Evolutionary conservation across 2,888 invertebrate genomes (phyloP), one percentile per base, ranked within the genome.

Genomic region (Ellobium chinense): DNA sequence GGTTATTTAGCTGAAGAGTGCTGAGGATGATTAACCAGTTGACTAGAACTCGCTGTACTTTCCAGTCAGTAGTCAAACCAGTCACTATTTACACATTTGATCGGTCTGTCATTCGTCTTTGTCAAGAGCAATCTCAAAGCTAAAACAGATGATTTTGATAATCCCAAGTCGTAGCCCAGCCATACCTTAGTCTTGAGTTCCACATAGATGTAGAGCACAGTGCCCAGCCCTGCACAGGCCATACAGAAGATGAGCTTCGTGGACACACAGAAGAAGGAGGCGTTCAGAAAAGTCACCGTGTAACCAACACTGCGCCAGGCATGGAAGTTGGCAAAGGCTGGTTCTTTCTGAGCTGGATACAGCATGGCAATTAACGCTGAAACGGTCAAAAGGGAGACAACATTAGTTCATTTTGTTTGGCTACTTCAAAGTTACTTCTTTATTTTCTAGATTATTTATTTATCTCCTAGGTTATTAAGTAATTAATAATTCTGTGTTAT

Each of bases 261-360:
- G 14, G 83, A 81, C n/a, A 87, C 88, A 76, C 90, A 90, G 60
- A 89, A 78, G 69, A 86, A 86, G 54, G 75, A 84, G 54, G 88
- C 87, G 81, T 86, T 86, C 14, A 86, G 84, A 76, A 89, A 89
- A 12, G 87, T 87, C 29, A 89, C 74, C 27, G 88, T 87, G 79
- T 88, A 88, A 2, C 89, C 88, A 0, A 87, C 69, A 27, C 87
- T 86, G 63, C 87, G 87, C 86, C 88, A 88, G 0, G 87, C 87
- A 72, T 90, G 90, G 76, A 88, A 88, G 82, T 88, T 89, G 63
- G 90, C 90, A 74, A 89, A 90, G 9, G 89, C 90, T 7, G 89
- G 82, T 31, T 88, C 88, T 29, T 85, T 87, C 72, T 87, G 86
- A 14, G 86, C 84, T 0, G 86, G 85, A 79, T 88, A 89, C 63